Conservation (phyloP, 2,113 vertebrate species). For the Oryctolagus cuniculus region DNA sequence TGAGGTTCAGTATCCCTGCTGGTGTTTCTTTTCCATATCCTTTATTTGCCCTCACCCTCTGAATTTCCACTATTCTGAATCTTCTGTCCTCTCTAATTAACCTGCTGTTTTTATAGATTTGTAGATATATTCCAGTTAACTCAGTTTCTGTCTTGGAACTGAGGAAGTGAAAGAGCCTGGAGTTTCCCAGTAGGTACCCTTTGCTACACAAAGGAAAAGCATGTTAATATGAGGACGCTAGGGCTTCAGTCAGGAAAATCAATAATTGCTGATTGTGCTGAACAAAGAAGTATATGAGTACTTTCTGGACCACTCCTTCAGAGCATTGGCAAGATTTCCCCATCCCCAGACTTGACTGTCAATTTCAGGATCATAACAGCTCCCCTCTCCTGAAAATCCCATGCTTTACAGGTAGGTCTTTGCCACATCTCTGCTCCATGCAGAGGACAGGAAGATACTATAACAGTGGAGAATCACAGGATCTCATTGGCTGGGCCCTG, state of each 20-base stretch:
- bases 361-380: not conserved
- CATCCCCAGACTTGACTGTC: not conserved
- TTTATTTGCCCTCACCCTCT: not conserved
- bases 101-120: not conserved
- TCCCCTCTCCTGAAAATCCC: not conserved
- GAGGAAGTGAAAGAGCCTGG: not conserved
- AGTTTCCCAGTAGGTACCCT: not conserved
- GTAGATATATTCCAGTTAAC: not conserved
- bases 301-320: not conserved
- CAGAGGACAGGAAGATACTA: not conserved
- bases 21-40: not conserved
- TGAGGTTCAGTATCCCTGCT: not conserved
- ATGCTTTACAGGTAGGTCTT: not conserved
- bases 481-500: not conserved
- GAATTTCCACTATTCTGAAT: not conserved
- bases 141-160: not conserved
- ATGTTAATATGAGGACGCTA: not conserved
- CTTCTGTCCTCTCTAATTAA: not conserved
- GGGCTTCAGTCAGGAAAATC: not conserved
- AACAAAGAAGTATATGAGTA: not conserved
- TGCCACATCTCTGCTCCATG: not conserved
- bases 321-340: not conserved
- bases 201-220: not conserved
- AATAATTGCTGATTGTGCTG: not conserved
- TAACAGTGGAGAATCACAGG: not conserved